A percentile compares a stretch with the other conserved stretches of the same genome.
Evolutionary conservation across 2,797 vertebrate genomes (phyloP).

Genomic region (Arremon brunneinucha): DNA sequence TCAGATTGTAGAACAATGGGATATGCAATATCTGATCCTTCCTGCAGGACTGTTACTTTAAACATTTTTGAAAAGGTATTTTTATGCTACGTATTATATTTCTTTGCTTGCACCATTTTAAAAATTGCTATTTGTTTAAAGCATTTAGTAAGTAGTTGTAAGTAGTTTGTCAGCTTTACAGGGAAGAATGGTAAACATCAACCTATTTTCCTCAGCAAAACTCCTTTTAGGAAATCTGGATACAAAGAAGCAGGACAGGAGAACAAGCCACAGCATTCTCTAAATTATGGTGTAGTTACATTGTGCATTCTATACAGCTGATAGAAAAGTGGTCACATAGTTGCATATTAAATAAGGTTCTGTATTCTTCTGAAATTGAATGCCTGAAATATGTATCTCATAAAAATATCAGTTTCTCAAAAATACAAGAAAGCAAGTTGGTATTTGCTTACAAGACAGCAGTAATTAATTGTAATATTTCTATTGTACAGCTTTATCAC

Average conservation of each 20-base stretch:
- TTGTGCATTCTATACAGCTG: not conserved
- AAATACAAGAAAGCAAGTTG: not conserved
- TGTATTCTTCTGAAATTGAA: not conserved
- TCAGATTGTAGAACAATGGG: not conserved
- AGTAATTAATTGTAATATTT: not conserved
- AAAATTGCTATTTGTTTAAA: not conserved
- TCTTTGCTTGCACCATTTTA: not conserved
- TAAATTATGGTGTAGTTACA: not conserved
- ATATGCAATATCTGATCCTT: not conserved
- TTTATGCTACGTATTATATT: not conserved
- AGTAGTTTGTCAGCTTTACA: not conserved
- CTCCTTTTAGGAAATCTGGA: not conserved
- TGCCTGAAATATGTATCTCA: not conserved
- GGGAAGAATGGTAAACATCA: not conserved
- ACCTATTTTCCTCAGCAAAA: not conserved
- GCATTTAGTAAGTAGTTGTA: not conserved
- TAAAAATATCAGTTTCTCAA: not conserved
- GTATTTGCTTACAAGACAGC: not conserved
- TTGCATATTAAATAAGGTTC: not conserved
- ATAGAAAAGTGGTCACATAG: not conserved
- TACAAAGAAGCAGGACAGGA: not conserved
- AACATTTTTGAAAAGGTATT: not conserved
- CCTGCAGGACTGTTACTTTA: not conserved
- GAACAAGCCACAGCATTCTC: not conserved
- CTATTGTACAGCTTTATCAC: not conserved